Evolutionary conservation across 2,113 vertebrate genomes (phyloP).

Genomic region (Pangasianodon gigas): DNA sequence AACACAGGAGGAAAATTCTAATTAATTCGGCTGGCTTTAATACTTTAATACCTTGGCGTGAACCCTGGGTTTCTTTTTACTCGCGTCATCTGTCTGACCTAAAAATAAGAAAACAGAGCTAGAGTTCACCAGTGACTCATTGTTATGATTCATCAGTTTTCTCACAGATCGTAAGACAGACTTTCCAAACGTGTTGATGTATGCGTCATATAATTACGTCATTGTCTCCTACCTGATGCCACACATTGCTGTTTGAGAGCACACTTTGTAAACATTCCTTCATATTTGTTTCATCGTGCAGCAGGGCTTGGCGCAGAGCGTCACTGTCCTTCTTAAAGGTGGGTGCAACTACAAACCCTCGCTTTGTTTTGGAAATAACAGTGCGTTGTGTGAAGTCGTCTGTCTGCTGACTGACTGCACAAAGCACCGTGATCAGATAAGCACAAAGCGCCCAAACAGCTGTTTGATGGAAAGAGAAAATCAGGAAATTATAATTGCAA

Average conservation of each 20-base stretch:
- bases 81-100: background rate
- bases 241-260: background rate
- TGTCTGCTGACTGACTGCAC: conserved; percentile 39
- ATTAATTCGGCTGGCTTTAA: conserved; percentile 66
- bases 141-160: background rate
- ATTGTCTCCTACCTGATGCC: background rate
- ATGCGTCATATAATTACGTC: background rate
- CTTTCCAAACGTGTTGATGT: background rate
- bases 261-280: background rate
- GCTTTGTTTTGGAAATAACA: conserved; percentile 47
- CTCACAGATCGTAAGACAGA: background rate
- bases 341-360: conserved; percentile 27
- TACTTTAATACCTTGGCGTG: conserved; percentile 63
- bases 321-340: conserved; percentile 20
- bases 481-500: conserved; percentile 13
- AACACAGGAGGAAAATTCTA: conserved; percentile 55
- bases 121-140: background rate
- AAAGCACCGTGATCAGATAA: conserved; percentile 14
- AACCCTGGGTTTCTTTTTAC: conserved; percentile 47
- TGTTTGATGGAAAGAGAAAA: background rate
- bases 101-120: conserved; percentile 44
- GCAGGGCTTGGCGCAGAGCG: conserved; percentile 9
- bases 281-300: background rate
- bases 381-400: conserved; percentile 33
- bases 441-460: conserved; percentile 27